These are phyloP conservation scores for Apodemus agrarius DNA, from an alignment of 2,797 vertebrate species.

Conservation along the genomic window DNA sequence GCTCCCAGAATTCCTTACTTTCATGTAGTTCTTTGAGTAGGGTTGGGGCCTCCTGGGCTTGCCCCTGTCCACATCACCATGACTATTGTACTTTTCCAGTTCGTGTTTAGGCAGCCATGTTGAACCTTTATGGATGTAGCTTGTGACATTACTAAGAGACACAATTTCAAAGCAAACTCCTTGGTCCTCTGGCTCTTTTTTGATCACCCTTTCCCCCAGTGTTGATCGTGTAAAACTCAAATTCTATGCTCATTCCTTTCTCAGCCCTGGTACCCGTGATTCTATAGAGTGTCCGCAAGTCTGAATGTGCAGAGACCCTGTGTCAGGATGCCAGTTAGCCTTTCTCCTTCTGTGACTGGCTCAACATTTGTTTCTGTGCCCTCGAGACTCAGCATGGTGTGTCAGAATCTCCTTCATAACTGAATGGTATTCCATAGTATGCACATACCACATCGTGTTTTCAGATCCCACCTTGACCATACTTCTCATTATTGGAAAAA, in stretches of 20 bases:
- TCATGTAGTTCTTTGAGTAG: not conserved
- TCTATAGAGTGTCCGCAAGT: not conserved
- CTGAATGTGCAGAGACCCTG: not conserved
- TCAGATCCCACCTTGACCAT: rapidly evolving
- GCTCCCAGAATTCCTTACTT: not conserved
- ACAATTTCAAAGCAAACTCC: not conserved
- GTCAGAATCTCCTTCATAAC: not conserved
- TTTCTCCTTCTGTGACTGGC: not conserved
- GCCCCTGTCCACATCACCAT: not conserved
- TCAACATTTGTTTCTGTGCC: rapidly evolving
- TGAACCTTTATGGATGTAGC: too few relatives aligned
- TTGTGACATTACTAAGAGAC: not conserved
- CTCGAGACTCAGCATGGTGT: rapidly evolving
- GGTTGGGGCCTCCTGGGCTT: not conserved
- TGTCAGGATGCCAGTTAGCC: rapidly evolving
- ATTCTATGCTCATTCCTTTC: rapidly evolving
- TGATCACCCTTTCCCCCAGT: not conserved
- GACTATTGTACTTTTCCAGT: not conserved
- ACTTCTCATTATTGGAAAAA: not conserved
- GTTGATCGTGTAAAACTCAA: not conserved
- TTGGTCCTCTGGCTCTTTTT: too few relatives aligned
- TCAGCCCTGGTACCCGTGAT: not conserved
- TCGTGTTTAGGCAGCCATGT: not conserved
- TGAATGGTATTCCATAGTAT: rapidly evolving
- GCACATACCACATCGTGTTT: too few relatives aligned